Conservation (phyloP, 2,888 invertebrate species). For the Stenolophus ochropezus region DNA sequence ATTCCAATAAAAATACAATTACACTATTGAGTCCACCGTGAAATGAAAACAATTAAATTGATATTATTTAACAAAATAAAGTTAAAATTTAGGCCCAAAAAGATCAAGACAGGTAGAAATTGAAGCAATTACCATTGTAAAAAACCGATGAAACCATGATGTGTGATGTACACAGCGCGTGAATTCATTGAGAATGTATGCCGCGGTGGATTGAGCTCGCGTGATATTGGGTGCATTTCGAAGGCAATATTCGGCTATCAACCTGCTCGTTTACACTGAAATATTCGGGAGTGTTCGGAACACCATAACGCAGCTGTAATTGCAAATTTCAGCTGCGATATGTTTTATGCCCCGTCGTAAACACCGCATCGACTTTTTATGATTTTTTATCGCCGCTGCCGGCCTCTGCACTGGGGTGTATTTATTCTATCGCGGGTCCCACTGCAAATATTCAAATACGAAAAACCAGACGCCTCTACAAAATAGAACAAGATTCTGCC, state of each 20-base stretch:
- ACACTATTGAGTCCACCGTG: too few species aligned
- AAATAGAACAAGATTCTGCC: background rate
- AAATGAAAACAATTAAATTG: too few species aligned
- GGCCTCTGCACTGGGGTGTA: background rate
- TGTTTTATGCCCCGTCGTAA: background rate
- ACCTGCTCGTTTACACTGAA: background rate
- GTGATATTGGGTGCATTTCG: background rate
- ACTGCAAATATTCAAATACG: background rate
- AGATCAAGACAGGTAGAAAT: too few species aligned
- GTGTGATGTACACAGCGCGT: too few species aligned
- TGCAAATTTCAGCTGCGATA: background rate
- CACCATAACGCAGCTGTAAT: background rate
- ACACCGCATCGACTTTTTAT: background rate
- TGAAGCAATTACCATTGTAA: too few species aligned
- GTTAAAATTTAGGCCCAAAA: too few species aligned
- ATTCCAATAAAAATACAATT: too few species aligned
- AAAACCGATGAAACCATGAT: too few species aligned
- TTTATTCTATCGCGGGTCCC: background rate
- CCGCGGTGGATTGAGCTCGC: too few species aligned
- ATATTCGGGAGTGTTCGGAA: background rate
- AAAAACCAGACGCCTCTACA: too few species aligned
- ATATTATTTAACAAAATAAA: too few species aligned
- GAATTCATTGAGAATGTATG: too few species aligned
- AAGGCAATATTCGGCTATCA: background rate
- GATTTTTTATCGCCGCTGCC: background rate